Evolutionary conservation across 37 sponge, comb jelly and placozoan genomes (phyloP), one percentile per base, ranked within the genome.

Genomic region (Ianthella basta): DNA sequence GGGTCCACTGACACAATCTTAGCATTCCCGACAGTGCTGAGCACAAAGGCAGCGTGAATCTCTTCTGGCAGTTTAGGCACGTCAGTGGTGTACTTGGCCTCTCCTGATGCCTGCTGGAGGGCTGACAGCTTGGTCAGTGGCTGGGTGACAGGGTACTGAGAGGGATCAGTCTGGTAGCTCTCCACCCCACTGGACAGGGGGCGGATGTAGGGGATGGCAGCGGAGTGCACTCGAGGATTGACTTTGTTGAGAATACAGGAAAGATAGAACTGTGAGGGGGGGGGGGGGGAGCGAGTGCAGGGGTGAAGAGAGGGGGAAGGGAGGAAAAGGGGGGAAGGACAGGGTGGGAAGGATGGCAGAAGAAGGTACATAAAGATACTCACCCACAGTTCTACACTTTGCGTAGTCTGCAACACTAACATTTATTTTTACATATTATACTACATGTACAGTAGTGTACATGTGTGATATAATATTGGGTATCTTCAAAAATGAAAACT

Each of bases 1-100:
- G 78, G 32, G 25, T 75, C 78, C 20, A 75, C 78, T 19, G 38
- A 36, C 23, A 75, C 54, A 36, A 75, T 75, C 25, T 75, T 75
- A 25, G 78, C 78, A 75, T 60, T 60, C 34, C 59, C 95, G 72
- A 83, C 69, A 4, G 91, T 86, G 32, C 91, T 59, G 34, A 91
- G 81, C 0, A 94, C 89, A 94, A 94, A 94, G 0, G 91, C 92
- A 30, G 89, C 95, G 33, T 89, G 82, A 4, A 88, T 67, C 37
- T 91, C 84, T 27, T 79, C 72, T 0, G 95, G 89, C 8, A 54
- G 59, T 24, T 54, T 15, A 1, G 91, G 91, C 0, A 94, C 70
- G 35, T 94, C 95, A 78, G 87, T 88, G 24, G 91, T 86, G 59
- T 94, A 94, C 82, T 88, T 60, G 18, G 95, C 95, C 72, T 94